Percentiles rank a stretch among this genome's conserved stretches.
These are phyloP conservation scores for Eunapius fragilis DNA, from an alignment of 37 sponge, comb jelly and placozoan genomes.

Conservation along the genomic window DNA sequence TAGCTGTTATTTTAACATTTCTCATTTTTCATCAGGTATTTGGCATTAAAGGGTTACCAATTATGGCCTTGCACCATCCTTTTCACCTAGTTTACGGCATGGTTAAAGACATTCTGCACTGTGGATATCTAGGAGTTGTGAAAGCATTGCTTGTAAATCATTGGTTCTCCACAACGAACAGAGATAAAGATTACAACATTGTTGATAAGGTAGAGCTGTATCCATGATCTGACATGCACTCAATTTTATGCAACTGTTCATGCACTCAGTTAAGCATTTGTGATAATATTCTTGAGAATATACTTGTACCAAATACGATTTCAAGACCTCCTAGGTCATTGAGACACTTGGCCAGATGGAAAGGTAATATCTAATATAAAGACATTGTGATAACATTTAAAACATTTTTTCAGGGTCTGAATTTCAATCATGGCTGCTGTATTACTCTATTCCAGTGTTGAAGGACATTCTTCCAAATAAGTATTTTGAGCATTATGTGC, in stretches of 20 bases:
- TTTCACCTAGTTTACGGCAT: background rate
- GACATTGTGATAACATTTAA: background rate
- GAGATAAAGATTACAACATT: too few species aligned
- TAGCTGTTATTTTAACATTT: background rate
- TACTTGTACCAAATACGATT: too few species aligned
- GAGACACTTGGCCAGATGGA: too few species aligned
- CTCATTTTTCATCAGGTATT: background rate
- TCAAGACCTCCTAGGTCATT: too few species aligned
- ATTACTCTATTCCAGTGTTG: slow-evolving; percentile 6
- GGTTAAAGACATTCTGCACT: background rate
- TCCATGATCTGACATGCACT: too few species aligned
- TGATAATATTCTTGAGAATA: too few species aligned
- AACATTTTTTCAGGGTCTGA: background rate
- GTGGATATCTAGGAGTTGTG: too few species aligned
- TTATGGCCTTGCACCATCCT: background rate
- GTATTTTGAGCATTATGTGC: slow-evolving; percentile 9
- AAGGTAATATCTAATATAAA: background rate
- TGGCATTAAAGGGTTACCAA: background rate
- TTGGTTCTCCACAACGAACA: too few species aligned
- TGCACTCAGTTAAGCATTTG: too few species aligned
- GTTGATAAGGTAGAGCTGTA: too few species aligned
- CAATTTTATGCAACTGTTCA: too few species aligned
- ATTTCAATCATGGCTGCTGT: background rate
- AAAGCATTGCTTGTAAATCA: too few species aligned
- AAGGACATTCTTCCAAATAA: slow-evolving; percentile 4